Percentiles rank a stretch among this genome's conserved stretches.
These are phyloP conservation scores for Eulemur macaco DNA, from an alignment of 2,113 vertebrate species.

Conservation along the genomic window DNA sequence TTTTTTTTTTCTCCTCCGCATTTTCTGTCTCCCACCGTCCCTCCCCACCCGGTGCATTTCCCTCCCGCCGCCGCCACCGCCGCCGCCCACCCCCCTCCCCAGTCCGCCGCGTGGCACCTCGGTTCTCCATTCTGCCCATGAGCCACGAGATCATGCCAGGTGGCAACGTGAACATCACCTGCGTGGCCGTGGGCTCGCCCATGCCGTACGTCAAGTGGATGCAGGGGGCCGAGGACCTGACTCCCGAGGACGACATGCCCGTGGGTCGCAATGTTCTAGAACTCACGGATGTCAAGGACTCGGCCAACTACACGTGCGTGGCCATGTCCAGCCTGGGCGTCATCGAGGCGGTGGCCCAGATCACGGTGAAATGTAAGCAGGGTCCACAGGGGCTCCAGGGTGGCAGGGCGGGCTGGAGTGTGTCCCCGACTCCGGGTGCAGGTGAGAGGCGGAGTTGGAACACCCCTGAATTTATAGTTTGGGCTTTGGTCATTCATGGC, in stretches of 20 bases:
- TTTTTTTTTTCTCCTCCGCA: conserved; percentile 57
- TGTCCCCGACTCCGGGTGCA: too few species aligned
- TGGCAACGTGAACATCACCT: conserved; percentile 98
- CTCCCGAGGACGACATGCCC: conserved; percentile 98
- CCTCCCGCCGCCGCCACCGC: background rate
- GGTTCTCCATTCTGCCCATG: conserved; percentile 97
- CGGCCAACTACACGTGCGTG: conserved; percentile 99
- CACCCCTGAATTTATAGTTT: background rate
- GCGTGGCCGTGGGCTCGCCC: conserved; percentile 97
- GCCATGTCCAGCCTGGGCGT: conserved; percentile 99
- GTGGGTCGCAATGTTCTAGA: conserved; percentile 98
- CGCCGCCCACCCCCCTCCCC: conserved; percentile 72
- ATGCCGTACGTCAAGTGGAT: conserved; percentile 99
- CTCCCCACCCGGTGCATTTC: conserved; percentile 61
- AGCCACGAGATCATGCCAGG: conserved; percentile 99
- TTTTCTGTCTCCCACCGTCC: conserved; percentile 65
- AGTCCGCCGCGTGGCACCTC: conserved; percentile 98
- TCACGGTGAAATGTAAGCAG: conserved; percentile 98
- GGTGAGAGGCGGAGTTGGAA: background rate
- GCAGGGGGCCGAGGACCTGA: conserved; percentile 96
- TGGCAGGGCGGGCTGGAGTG: background rate
- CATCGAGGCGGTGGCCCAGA: conserved; percentile 96
- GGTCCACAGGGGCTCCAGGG: background rate
- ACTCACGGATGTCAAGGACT: conserved; percentile 96
- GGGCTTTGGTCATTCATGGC: background rate